Conservation (phyloP, 1,140 invertebrate species). For the Medauroidea extradentata region DNA sequence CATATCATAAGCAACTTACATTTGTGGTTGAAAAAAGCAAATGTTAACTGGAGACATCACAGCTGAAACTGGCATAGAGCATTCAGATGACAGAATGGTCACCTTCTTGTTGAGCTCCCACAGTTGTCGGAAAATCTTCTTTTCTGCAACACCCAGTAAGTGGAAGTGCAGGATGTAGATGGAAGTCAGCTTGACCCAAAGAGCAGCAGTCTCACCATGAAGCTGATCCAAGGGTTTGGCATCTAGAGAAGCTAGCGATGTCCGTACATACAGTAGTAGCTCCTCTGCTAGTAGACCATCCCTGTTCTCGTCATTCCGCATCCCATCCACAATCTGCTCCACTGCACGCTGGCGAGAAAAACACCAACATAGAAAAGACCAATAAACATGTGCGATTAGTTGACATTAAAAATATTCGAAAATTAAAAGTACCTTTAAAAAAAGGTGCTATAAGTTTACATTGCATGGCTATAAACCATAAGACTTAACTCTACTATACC, state of each 20-base stretch:
- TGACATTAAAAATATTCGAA: too few species aligned
- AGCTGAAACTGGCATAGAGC: too few species aligned
- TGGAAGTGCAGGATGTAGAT: constrained; percentile 67
- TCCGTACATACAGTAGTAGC: constrained; percentile 65
- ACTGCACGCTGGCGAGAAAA: constrained; percentile 33
- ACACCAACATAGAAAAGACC: too few species aligned
- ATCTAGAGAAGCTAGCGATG: constrained; percentile 59
- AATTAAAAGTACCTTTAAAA: too few species aligned
- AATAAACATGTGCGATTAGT: too few species aligned
- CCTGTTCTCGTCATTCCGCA: constrained; percentile 54
- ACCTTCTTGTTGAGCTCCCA: constrained; percentile 74
- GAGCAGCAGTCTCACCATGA: constrained; percentile 50
- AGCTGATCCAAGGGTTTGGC: constrained; percentile 40
- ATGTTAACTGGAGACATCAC: too few species aligned
- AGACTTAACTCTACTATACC: too few species aligned
- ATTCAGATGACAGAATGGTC: too few species aligned
- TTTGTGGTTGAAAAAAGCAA: too few species aligned
- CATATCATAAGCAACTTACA: too few species aligned
- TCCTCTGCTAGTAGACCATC: constrained; percentile 63
- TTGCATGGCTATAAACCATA: too few species aligned
- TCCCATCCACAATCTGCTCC: constrained; percentile 61
- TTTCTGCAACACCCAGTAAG: constrained; percentile 74
- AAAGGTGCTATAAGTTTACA: too few species aligned
- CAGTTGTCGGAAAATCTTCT: constrained; percentile 67
- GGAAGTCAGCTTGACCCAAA: constrained; percentile 67